Percentiles rank a stretch among this genome's conserved stretches.
Conservation (phyloP, 2,113 vertebrate species). For the Nyctibius bracteatus region DNA sequence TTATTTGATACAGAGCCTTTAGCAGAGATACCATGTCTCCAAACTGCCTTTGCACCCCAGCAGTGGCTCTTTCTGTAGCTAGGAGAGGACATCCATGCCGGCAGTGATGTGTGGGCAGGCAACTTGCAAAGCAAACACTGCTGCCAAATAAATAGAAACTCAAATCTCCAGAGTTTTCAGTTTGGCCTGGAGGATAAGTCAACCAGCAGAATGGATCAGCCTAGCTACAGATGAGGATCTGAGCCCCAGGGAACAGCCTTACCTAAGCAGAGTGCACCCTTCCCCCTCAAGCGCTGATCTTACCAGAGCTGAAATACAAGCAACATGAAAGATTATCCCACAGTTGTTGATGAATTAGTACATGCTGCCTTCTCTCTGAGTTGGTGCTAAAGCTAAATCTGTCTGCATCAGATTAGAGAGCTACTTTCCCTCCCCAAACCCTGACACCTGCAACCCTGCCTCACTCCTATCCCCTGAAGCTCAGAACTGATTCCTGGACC, state of each 20-base stretch:
- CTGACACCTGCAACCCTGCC: neutral
- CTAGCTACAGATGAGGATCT: neutral
- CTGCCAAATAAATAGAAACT: constrained; percentile 21
- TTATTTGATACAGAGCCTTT: neutral
- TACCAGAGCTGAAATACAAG: neutral
- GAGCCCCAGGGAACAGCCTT: neutral
- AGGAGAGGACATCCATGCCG: neutral
- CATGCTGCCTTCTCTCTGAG: neutral
- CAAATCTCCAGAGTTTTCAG: neutral
- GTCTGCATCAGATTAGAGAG: constrained; percentile 1
- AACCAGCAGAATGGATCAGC: constrained; percentile 10
- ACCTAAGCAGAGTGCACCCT: neutral
- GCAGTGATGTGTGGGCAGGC: neutral
- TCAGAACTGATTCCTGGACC: neutral
- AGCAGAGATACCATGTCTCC: neutral
- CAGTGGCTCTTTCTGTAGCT: neutral
- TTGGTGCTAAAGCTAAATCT: neutral
- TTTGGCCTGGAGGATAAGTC: constrained; percentile 5
- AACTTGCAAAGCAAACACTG: neutral
- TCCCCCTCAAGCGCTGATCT: neutral
- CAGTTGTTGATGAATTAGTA: neutral
- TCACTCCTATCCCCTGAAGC: neutral
- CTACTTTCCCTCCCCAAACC: neutral
- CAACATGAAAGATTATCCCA: constrained; percentile 7
- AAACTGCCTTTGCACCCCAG: neutral